phyloP scores from a whole-genome alignment of 2,888 invertebrate genomes.

The Cataglyphis rosenhaueri region DNA sequence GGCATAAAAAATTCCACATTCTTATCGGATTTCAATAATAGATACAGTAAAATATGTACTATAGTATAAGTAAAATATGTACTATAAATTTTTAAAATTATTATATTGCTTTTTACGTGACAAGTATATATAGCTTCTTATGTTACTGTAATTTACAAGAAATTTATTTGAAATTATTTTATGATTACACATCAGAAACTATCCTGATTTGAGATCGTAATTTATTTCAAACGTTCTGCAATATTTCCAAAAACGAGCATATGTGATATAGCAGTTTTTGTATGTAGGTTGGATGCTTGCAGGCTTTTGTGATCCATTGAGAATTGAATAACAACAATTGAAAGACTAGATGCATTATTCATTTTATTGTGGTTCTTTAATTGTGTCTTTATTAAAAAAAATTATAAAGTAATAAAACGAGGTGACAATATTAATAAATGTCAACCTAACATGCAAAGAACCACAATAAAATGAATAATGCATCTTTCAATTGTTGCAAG shows the following conservation, averaged over 20 bases:
- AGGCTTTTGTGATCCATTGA: background rate
- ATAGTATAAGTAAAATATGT: background rate
- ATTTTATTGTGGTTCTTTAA: background rate
- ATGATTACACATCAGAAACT: background rate
- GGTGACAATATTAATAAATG: no score
- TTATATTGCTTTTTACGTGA: background rate
- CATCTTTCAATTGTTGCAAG: no score
- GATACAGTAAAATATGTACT: background rate
- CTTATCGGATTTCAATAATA: background rate
- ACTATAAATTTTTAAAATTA: background rate
- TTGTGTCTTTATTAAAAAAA: no score
- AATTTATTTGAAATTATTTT: slow-evolving; percentile 6
- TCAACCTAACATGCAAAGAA: no score
- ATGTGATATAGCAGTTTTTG: background rate
- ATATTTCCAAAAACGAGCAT: background rate
- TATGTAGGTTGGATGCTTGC: background rate
- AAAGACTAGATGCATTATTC: background rate
- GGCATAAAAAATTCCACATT: background rate
- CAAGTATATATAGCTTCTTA: background rate
- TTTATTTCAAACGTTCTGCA: background rate
- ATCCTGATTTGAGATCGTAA: background rate
- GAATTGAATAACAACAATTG: background rate
- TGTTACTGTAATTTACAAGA: background rate
- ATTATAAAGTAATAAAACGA: no score
- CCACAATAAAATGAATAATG: no score